phyloP scores from a whole-genome alignment of 2,113 vertebrate genomes.

The Felis catus region F.catus_Fca126_mat1.0 CM031420.1:4496501-4497000 shows the following conservation, averaged over 20 bases:
- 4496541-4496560: background rate
- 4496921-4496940: no score
- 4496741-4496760: background rate
- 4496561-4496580: background rate
- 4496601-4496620: background rate
- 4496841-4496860: fast-evolving
- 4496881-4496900: background rate
- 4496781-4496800: background rate
- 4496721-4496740: background rate
- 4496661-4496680: background rate
- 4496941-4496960: slow-evolving; percentile 57
- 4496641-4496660: fast-evolving
- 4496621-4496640: no score
- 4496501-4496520: background rate
- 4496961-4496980: slow-evolving; percentile 89
- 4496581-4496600: background rate
- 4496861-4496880: fast-evolving
- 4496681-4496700: background rate
- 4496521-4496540: background rate
- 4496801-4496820: background rate
- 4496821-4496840: background rate
- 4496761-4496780: background rate
- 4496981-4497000: slow-evolving; percentile 91
- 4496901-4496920: no score
- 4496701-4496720: background rate